Evolutionary conservation across 2,797 vertebrate species (phyloP).

Genomic region (Lindbergichthys nudifrons): DNA sequence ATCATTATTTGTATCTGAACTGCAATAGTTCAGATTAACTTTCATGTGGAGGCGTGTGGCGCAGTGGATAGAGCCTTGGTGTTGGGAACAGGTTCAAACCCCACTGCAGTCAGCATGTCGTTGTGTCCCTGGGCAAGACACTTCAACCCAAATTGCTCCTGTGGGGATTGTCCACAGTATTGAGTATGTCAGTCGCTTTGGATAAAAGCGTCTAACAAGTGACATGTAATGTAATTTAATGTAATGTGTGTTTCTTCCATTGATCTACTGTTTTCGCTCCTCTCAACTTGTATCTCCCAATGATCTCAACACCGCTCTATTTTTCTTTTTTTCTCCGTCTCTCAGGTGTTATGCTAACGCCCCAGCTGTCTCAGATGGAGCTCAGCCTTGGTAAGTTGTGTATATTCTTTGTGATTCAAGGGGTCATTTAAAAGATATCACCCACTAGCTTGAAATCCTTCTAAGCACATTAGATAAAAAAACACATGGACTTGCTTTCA

Average conservation of each 20-base stretch:
- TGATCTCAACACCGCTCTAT: slow-evolving; percentile 8
- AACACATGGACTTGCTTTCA: neutral
- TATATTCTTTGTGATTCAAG: slow-evolving; percentile 31
- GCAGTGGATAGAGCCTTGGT: too few species aligned
- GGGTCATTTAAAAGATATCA: slow-evolving; percentile 18
- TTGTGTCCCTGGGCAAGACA: too few species aligned
- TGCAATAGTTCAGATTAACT: neutral
- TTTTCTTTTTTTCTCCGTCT: slow-evolving; percentile 46
- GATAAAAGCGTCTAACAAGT: too few species aligned
- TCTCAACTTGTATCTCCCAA: slow-evolving; percentile 15
- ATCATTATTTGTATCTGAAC: neutral
- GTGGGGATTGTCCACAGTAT: too few species aligned
- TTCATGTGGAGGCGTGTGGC: too few species aligned
- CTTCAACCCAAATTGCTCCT: too few species aligned
- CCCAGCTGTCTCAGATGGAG: slow-evolving; percentile 75
- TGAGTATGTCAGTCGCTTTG: too few species aligned
- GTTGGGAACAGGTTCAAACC: too few species aligned
- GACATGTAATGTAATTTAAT: too few species aligned
- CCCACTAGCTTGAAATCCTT: slow-evolving; percentile 6
- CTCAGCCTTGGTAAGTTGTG: slow-evolving; percentile 80
- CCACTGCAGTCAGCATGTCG: too few species aligned
- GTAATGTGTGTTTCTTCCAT: slow-evolving; percentile 15
- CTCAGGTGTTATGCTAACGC: slow-evolving; percentile 68
- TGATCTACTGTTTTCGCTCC: slow-evolving; percentile 4
- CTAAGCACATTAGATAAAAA: slow-evolving; percentile 31